Conservation (phyloP, 2,797 vertebrate species). For the Lerista edwardsae region DNA sequence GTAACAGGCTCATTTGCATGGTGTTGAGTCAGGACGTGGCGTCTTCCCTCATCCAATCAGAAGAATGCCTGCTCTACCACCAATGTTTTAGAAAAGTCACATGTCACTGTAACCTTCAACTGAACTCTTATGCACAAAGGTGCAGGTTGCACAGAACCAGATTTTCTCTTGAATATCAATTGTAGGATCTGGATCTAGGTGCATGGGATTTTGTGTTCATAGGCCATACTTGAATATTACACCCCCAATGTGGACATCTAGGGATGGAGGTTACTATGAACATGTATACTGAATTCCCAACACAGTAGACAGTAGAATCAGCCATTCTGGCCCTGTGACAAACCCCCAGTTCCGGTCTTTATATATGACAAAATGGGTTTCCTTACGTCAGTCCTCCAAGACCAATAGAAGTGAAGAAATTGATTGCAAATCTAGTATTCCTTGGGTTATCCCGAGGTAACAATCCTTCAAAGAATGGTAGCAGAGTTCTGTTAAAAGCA, state of each 20-base stretch:
- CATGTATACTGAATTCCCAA: background rate
- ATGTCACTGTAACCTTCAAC: background rate
- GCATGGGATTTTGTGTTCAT: background rate
- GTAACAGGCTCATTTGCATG: too few species aligned
- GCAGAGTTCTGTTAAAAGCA: constrained; percentile 83
- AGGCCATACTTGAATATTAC: background rate
- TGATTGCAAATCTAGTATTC: constrained; percentile 98
- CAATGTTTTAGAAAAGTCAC: background rate
- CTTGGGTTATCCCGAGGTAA: constrained; percentile 96
- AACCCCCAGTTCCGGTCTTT: background rate
- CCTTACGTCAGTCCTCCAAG: constrained; percentile 97
- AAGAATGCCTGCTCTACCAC: background rate
- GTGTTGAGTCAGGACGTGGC: too few species aligned
- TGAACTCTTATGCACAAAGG: background rate
- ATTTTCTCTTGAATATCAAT: background rate
- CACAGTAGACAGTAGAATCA: too few species aligned
- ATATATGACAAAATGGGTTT: constrained; percentile 2
- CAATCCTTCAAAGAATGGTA: constrained; percentile 93
- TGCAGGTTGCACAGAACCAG: background rate
- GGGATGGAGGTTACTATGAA: background rate
- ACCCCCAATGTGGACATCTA: background rate
- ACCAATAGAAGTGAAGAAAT: constrained; percentile 98
- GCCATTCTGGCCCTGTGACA: background rate
- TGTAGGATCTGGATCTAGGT: background rate
- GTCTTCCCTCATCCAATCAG: background rate